Evolutionary conservation across 2,888 invertebrate genomes (phyloP), one percentile per base, ranked within the genome.

Genomic region (Yponomeuta evonymella): DNA sequence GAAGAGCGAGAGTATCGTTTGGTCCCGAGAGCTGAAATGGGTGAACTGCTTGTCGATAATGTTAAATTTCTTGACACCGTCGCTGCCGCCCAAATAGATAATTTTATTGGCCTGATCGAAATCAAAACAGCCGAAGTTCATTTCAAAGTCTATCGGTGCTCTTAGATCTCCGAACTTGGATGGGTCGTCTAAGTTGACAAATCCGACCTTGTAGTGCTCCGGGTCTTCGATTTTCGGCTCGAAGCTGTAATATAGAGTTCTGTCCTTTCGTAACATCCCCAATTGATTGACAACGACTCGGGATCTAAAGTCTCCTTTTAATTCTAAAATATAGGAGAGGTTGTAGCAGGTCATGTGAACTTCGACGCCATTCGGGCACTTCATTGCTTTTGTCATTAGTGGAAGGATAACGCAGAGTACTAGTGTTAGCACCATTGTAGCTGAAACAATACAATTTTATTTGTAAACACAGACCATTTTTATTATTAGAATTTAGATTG

Each of bases 171-270:
- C 85, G 4, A 65, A 72, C 68, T 23, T 75, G 73, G 0, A 71
- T 74, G 0, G 79, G n/a, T 78, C 72, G 2, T 86, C 85, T 43
- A 92, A 73, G 73, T 80, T 80, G 0, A 89, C 81, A 70, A 85
- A 90, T 0, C 84, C 90, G 15, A 85, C 81, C 79, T 92, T 90
- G 36, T 78, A 86, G 67, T 87, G 89, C 70, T 91, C 90, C 1
- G 76, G 74, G 63, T 90, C 89, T 62, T 80, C 76, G 5, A 91
- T 83, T 1, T 72, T 71, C 0, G 91, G 90, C 75, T 90, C 88
- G 72, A 88, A 91, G 48, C 83, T 85, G 78, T 80, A 92, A 77
- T 78, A 90, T 0, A 92, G 76, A 0, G 75, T 79, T 73, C 89
- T 88, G 1, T 78, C 79, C 0, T 82, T 77, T 69, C 83, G 77